Evolutionary conservation across 1,140 invertebrate species (phyloP).

Genomic region (Zaprionus inermis): DNA sequence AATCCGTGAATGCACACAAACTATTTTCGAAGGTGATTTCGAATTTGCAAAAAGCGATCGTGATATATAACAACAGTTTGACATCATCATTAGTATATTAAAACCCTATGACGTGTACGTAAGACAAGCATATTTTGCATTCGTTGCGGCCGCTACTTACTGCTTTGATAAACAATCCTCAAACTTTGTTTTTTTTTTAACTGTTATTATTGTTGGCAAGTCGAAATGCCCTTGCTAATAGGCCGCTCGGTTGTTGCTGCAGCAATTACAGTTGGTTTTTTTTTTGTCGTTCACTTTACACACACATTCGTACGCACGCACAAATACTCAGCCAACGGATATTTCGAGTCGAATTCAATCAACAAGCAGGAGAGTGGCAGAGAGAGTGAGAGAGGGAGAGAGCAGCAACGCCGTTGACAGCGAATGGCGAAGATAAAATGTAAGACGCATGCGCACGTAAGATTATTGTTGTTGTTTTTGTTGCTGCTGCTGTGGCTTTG

Average conservation of each 20-base stretch:
- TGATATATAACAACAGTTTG: not conserved
- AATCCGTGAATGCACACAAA: not conserved
- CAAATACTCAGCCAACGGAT: slow-evolving; percentile 34
- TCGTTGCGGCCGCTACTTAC: not conserved
- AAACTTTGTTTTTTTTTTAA: not conserved
- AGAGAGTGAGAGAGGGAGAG: slow-evolving; percentile 7
- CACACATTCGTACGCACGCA: slow-evolving; percentile 4
- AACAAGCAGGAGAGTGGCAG: slow-evolving; percentile 9
- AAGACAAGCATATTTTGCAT: not conserved
- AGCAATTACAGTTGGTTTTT: slow-evolving; percentile 44
- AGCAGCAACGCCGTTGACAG: slow-evolving; percentile 11
- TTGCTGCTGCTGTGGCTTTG: slow-evolving; percentile 26
- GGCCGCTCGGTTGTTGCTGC: slow-evolving; percentile 29
- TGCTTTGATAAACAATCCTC: slow-evolving; percentile 1
- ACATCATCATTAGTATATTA: not conserved
- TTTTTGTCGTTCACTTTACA: slow-evolving; percentile 22
- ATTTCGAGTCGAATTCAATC: slow-evolving; percentile 49
- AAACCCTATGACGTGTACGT: not conserved
- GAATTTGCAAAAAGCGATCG: not conserved
- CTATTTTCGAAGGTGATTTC: not conserved
- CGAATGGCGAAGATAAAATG: slow-evolving; percentile 46
- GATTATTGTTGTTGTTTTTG: slow-evolving; percentile 23
- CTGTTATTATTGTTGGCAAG: not conserved
- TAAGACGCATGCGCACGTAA: slow-evolving; percentile 50
- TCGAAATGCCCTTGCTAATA: not conserved